These are phyloP conservation scores for Probaryconus sp. DNA, from an alignment of 1,140 invertebrate genomes.

Conservation along the genomic window DNA sequence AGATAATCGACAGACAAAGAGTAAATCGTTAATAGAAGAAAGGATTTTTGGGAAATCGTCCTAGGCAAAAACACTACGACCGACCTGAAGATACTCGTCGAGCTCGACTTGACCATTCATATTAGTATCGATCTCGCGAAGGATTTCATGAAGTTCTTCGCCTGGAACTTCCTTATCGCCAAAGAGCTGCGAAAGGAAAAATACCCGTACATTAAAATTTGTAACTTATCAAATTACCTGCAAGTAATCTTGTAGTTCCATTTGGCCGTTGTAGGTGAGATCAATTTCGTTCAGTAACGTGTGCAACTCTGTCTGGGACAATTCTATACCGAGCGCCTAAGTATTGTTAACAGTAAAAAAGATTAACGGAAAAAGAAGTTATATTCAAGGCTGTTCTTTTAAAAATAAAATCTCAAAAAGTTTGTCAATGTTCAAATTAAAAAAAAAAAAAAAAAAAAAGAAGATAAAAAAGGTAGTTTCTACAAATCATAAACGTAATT, in stretches of 20 bases:
- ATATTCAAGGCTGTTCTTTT: not conserved
- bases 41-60: not conserved
- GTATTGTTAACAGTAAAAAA: conserved; percentile 53
- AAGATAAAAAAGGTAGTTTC: not conserved
- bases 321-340: conserved; percentile 82
- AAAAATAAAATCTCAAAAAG: conserved; percentile 1
- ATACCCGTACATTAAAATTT: conserved; percentile 67
- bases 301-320: conserved; percentile 82
- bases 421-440: conserved; percentile 10
- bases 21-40: not conserved
- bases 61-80: conserved; percentile 55
- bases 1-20: too few species aligned
- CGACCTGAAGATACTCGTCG: conserved; percentile 98
- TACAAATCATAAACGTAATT: conserved; percentile 1
- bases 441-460: conserved; percentile 15
- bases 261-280: conserved; percentile 83
- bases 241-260: conserved; percentile 85
- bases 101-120: conserved; percentile 99
- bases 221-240: conserved; percentile 81
- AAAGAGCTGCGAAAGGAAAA: conserved; percentile 84
- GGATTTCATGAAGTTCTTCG: conserved; percentile 97
- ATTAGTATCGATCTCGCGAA: conserved; percentile 98
- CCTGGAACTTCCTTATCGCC: conserved; percentile 94
- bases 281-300: conserved; percentile 84
- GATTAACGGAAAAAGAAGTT: conserved; percentile 34